A percentile compares a stretch with the other conserved stretches of the same genome.
Evolutionary conservation across 1,140 invertebrate species (phyloP).

Genomic region (Anadara kagoshimensis): DNA sequence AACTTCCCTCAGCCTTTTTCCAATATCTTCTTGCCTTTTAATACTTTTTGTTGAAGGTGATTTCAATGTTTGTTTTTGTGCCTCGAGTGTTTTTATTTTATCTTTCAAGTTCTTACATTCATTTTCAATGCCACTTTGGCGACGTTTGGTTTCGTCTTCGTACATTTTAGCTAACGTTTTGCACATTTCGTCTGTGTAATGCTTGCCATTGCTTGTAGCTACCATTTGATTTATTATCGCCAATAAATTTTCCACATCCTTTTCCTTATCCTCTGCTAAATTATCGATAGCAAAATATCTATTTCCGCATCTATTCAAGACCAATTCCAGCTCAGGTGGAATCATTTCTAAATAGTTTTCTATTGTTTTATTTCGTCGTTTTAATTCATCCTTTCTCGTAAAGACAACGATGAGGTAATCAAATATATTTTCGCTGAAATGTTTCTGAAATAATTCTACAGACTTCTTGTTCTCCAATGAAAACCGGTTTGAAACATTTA

Average conservation of each 20-base stretch:
- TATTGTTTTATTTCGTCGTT: background rate
- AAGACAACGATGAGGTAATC: slow-evolving; percentile 20
- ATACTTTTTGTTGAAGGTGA: too few species aligned
- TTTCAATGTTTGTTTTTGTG: too few species aligned
- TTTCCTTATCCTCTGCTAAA: background rate
- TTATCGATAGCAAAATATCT: slow-evolving; percentile 22
- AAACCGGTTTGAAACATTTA: slow-evolving; percentile 23
- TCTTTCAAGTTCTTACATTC: too few species aligned
- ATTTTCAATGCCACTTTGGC: too few species aligned
- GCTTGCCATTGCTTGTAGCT: background rate
- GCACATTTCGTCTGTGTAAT: slow-evolving; percentile 19
- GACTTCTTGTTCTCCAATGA: slow-evolving; percentile 28
- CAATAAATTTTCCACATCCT: background rate
- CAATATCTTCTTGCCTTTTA: background rate
- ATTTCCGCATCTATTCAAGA: slow-evolving; percentile 8
- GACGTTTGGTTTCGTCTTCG: too few species aligned
- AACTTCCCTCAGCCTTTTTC: background rate
- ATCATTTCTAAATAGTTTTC: background rate
- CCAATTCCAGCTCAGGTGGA: background rate
- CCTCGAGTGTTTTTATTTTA: too few species aligned
- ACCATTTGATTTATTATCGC: background rate
- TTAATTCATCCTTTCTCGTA: slow-evolving; percentile 26
- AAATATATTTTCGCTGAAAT: slow-evolving; percentile 17
- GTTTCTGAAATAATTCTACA: slow-evolving; percentile 8
- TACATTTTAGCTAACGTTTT: too few species aligned